Base-by-base conservation (phyloP, 64 coral and sea anemone genomes). In the Montipora foliosa region DNA sequence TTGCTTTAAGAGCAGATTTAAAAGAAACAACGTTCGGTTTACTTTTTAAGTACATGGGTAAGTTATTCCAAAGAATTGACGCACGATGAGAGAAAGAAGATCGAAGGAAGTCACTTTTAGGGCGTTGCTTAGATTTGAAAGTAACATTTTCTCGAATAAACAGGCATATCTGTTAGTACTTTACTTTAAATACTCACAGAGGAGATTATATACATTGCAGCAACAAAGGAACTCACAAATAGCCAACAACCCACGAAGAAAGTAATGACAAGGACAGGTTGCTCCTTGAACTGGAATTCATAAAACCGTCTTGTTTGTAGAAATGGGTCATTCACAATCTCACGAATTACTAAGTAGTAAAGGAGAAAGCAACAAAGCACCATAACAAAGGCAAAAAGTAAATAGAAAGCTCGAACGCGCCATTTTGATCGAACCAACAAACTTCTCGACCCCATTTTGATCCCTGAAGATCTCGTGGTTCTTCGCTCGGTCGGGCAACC, bases 351-450 rank as follows among this genome's bases (percentile, higher is more conserved):
- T 74, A 0, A 74, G 24, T 74, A 24, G 71, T 74, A 74, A 74
- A 74, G 44, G 21, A 74, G 2, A 74, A n/a, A 74, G 71, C 71
- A 74, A 74, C 71, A 24, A n/a, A 19, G 24, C 71, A 74, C 71
- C 71, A 74, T 74, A n/a, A 74, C 71, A 16, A 74, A 74, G 71
- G 24, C 24, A 74, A 74, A 74, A 74, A 74, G 71, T 74, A 74
- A 19, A n/a, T 74, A 74, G 71, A 74, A 44, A n/a, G n/a, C 71
- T 11, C 71, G 71, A 74, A 74, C 5, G 24, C 71, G 71, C 71
- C 71, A 22, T 74, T 74, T 74, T 74, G 53, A 57, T 57, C 53
- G 6, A 57, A 57, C 6, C 53, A 57, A 6, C 53, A 57, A 57
- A 57, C 53, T 57, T 57, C 53, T 57, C 53, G 53, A 57, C 53